Evolutionary conservation across 2,888 invertebrate species (phyloP).

Genomic region (Tetranychus piercei): DNA sequence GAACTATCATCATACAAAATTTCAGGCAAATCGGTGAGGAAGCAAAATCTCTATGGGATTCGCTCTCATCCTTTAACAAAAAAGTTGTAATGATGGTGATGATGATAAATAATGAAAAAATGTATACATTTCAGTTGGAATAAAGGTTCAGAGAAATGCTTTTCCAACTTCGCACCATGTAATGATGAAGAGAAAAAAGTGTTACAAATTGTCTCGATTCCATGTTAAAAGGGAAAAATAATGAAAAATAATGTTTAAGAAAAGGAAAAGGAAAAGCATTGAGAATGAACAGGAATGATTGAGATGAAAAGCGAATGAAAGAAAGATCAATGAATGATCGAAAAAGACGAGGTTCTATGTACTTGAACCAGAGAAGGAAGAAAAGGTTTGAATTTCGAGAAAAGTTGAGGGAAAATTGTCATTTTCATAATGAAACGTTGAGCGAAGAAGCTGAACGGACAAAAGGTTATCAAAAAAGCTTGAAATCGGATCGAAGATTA

Average conservation of each 20-base stretch:
- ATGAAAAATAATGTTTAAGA: background rate
- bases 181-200: background rate
- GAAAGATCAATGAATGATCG: background rate
- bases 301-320: background rate
- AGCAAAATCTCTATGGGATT: no score
- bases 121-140: no score
- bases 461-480: background rate
- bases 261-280: no score
- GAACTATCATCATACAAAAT: no score
- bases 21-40: no score
- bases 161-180: no score
- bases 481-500: background rate
- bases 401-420: background rate
- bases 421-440: background rate
- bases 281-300: constrained; percentile 1
- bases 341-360: background rate
- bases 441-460: background rate
- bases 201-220: background rate
- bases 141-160: no score
- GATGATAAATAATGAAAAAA: no score
- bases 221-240: background rate
- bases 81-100: no score
- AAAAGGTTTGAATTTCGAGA: background rate
- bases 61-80: no score
- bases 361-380: background rate